Base-by-base conservation (phyloP, 2,797 vertebrate species). In the Pangasius krempfi region DNA sequence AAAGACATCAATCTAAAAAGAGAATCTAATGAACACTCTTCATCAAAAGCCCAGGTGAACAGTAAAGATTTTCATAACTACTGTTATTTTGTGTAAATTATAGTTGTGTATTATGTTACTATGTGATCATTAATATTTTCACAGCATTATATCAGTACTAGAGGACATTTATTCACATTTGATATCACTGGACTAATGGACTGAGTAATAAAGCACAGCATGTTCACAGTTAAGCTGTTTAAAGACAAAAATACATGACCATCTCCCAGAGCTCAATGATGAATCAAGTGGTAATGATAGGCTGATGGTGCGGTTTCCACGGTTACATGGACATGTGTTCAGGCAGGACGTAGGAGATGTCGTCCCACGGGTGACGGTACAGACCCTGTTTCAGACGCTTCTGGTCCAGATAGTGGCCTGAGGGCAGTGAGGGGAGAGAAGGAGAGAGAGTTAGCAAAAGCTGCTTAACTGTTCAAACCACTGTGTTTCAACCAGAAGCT, bases 311-410 rank as follows among this genome's bases (percentile, higher is more conserved):
- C 33, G n/a, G 54, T 73, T 76, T 83, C 30, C 27, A 66, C 14
- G 16, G 33, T 97, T 96, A 99, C 98, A 99, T 99, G 78, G 97
- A 99, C 99, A 99, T 99, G 91, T 99, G 98, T 91, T 99, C 99
- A 0, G 99, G 99, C 81, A 99, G 96, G 78, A 99, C 98, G 0
- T 99, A 99, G 64, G 98, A 99, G 92, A 99, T 99, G 92, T 99
- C 99, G 30, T 99, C 99, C 99, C 99, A 99, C 0, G 99, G 99
- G 94, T 99, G 99, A 75, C 99, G 97, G 92, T 99, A 99, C 80
- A 99, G 94, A 80, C 99, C 99, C 94, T 99, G 99, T 92, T 99
- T 99, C 95, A 99, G 93, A 60, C 99, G 96, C 95, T 99, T 99
- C 96, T 99, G 99, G 92, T 99, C 99, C 92, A 99, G 96, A 92